phyloP scores from a whole-genome alignment of 2,797 vertebrate species.

The Siniperca obscura region DNA sequence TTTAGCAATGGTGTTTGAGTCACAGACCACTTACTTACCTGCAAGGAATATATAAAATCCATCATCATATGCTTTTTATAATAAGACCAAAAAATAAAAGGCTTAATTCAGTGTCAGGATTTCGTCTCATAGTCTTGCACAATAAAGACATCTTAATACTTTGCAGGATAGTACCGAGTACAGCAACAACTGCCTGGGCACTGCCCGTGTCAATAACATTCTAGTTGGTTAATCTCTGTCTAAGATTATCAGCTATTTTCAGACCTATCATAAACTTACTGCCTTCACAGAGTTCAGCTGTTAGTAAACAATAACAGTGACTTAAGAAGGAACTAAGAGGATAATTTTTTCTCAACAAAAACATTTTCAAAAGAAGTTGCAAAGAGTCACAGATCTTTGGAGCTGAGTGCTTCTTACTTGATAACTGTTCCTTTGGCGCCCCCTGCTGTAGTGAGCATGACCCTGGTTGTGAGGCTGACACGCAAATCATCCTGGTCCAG shows the following conservation, averaged over 20 bases:
- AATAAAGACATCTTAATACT: neutral
- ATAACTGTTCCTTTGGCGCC: slow-evolving; percentile 99
- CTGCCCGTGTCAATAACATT: slow-evolving; percentile 48
- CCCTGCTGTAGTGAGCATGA: slow-evolving; percentile 99
- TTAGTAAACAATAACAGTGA: neutral
- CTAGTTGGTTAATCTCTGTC: slow-evolving; percentile 31
- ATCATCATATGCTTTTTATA: slow-evolving; percentile 4
- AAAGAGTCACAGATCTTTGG: neutral
- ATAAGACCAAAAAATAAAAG: slow-evolving; percentile 19
- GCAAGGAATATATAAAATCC: neutral
- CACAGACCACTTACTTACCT: neutral
- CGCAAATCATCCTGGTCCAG: slow-evolving; percentile 94
- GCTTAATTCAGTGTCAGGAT: slow-evolving; percentile 17
- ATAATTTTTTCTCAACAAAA: neutral
- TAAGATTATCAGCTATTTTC: slow-evolving; percentile 40
- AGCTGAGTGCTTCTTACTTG: slow-evolving; percentile 87
- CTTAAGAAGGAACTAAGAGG: neutral
- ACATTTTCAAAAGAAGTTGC: slow-evolving; percentile 6
- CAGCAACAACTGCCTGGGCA: slow-evolving; percentile 19
- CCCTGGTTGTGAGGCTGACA: slow-evolving; percentile 94
- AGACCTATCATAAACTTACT: slow-evolving; percentile 8
- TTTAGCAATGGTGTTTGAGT: neutral
- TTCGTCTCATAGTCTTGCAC: neutral
- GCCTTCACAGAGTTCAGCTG: neutral
- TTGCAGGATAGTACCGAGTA: slow-evolving; percentile 16